Conservation (phyloP, 2,797 vertebrate species). For the Enteromius paludinosus region DNA sequence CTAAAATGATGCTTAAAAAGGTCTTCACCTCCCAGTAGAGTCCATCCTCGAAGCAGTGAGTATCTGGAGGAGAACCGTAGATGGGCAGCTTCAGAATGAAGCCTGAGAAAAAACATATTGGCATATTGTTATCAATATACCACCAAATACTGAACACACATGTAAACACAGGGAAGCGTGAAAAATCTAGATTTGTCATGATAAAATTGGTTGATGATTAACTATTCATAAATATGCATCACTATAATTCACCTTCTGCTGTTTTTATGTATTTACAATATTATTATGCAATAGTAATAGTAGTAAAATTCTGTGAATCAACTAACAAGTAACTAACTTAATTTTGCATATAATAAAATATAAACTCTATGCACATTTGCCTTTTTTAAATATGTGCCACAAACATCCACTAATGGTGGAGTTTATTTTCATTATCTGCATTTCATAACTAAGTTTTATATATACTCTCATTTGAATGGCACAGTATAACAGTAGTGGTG, state of each 20-base stretch:
- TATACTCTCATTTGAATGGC: background rate
- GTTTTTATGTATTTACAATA: too few species aligned
- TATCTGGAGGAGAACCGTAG: conserved; percentile 76
- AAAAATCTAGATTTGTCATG: background rate
- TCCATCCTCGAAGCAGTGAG: conserved; percentile 77
- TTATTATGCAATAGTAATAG: too few species aligned
- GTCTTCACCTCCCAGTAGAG: conserved; percentile 86
- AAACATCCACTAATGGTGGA: too few species aligned
- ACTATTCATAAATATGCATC: too few species aligned
- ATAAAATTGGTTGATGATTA: background rate
- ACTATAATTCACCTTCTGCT: too few species aligned
- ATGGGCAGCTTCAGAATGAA: conserved; percentile 79
- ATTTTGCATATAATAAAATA: too few species aligned
- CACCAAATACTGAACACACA: conserved; percentile 8
- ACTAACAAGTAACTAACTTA: too few species aligned
- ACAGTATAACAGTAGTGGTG: background rate
- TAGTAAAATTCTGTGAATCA: too few species aligned
- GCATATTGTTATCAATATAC: background rate
- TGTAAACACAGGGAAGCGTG: background rate
- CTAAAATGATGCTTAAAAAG: background rate
- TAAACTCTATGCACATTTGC: too few species aligned
- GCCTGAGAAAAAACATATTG: conserved; percentile 72
- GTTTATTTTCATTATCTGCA: too few species aligned
- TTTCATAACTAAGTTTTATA: background rate
- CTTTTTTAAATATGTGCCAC: too few species aligned